Evolutionary conservation across 2,888 invertebrate species (phyloP).

Genomic region (Phaedon cochleariae): DNA sequence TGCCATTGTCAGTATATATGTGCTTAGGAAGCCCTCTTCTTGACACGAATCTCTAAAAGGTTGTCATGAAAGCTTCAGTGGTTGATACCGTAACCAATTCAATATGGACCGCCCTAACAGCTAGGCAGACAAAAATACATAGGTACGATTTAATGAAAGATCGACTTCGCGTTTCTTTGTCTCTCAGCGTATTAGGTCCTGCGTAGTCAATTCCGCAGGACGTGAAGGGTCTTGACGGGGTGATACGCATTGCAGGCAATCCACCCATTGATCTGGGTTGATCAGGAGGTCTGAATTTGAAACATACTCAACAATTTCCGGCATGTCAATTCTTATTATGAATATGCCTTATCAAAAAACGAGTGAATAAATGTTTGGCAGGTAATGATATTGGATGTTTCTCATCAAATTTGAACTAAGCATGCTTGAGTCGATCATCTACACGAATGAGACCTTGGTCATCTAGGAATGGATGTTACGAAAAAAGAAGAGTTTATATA

Average conservation of each 20-base stretch:
- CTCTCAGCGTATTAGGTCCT: constrained; percentile 22
- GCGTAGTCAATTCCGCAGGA: constrained; percentile 13
- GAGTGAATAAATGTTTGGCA: constrained; percentile 29
- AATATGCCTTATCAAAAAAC: constrained; percentile 27
- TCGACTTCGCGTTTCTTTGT: constrained; percentile 39
- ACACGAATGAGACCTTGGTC: constrained; percentile 28
- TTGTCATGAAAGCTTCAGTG: constrained; percentile 20
- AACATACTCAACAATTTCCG: constrained; percentile 33
- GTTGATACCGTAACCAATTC: too few relatives aligned
- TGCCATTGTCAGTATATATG: constrained; percentile 23
- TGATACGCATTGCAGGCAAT: constrained; percentile 29
- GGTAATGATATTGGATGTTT: constrained; percentile 32
- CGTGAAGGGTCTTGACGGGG: too few relatives aligned
- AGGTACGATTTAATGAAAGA: constrained; percentile 18
- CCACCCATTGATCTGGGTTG: constrained; percentile 25
- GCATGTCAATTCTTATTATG: constrained; percentile 36
- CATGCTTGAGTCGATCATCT: constrained; percentile 33
- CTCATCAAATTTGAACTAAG: constrained; percentile 21
- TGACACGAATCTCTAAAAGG: constrained; percentile 23
- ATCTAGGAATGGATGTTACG: constrained; percentile 29
- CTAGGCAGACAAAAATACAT: constrained; percentile 27
- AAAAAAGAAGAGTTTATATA: constrained; percentile 14
- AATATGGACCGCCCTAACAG: constrained; percentile 13
- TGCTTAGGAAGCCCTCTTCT: constrained; percentile 20
- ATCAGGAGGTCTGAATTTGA: constrained; percentile 16